Evolutionary conservation across 2,888 invertebrate species (phyloP).

Genomic region (Acleris holmiana): DNA sequence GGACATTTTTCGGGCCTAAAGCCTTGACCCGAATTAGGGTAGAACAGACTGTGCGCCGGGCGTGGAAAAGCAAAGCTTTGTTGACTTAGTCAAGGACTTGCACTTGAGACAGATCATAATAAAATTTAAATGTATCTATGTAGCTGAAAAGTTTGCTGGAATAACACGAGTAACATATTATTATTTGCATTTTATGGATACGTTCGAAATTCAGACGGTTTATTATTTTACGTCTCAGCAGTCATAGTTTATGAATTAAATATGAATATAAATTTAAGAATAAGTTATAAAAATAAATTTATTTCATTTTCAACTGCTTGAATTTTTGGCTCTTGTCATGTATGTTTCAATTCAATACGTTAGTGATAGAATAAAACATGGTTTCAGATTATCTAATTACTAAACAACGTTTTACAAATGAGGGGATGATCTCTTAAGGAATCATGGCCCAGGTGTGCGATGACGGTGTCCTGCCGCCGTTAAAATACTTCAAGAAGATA

Average conservation of each 20-base stretch:
- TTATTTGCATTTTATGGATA: background rate
- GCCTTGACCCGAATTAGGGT: constrained; percentile 64
- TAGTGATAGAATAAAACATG: background rate
- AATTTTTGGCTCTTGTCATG: background rate
- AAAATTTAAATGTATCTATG: constrained; percentile 12
- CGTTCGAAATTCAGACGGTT: background rate
- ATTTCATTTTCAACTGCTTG: background rate
- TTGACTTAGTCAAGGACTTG: constrained; percentile 37
- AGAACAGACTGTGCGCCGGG: constrained; percentile 29
- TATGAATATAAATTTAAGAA: background rate
- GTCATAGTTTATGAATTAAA: no score
- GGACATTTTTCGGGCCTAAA: constrained; percentile 49
- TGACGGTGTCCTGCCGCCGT: constrained; percentile 10
- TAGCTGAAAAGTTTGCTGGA: constrained; percentile 4
- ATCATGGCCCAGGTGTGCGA: constrained; percentile 17
- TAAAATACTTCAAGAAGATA: constrained; percentile 86
- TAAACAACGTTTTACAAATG: background rate
- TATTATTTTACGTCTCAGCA: no score
- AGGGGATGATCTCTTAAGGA: background rate
- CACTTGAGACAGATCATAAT: constrained; percentile 15
- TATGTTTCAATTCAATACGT: background rate
- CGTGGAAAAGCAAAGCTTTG: constrained; percentile 33
- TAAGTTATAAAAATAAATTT: no score
- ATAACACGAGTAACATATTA: background rate
- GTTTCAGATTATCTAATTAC: constrained; percentile 1